These are phyloP conservation scores for Ormyrus nitidulus DNA, from an alignment of 2,888 invertebrate species.

Conservation along the genomic window DNA sequence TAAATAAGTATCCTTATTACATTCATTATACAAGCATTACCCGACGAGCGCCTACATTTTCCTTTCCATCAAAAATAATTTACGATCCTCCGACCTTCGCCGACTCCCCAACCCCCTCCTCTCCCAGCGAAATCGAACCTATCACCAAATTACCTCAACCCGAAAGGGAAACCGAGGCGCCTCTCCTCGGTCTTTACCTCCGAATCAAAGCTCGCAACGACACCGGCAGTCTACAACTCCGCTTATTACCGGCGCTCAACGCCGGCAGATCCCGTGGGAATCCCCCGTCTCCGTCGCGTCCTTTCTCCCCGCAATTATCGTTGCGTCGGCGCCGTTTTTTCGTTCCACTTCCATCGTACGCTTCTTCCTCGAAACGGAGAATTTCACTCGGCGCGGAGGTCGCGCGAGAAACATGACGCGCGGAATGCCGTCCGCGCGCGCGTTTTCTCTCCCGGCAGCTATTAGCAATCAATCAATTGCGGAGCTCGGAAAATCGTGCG, in stretches of 20 bases:
- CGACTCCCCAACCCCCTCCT: too few species aligned
- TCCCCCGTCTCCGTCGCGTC: constrained; percentile 42
- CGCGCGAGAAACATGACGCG: constrained; percentile 11
- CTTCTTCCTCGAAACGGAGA: constrained; percentile 40
- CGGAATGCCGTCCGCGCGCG: background rate
- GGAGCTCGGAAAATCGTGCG: background rate
- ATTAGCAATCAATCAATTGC: constrained; percentile 43
- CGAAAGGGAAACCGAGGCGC: too few species aligned
- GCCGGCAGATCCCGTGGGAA: constrained; percentile 57
- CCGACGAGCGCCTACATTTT: too few species aligned
- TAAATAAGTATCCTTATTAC: too few species aligned
- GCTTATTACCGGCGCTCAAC: background rate
- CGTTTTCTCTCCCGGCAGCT: constrained; percentile 27
- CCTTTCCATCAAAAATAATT: too few species aligned
- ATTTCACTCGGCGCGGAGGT: constrained; percentile 53
- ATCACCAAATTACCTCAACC: too few species aligned
- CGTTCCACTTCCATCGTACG: constrained; percentile 33
- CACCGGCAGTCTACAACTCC: background rate
- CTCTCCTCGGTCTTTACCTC: too few species aligned
- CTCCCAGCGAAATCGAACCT: too few species aligned
- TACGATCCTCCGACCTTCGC: too few species aligned
- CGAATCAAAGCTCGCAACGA: too few species aligned
- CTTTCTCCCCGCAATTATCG: constrained; percentile 60
- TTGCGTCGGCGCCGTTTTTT: constrained; percentile 32
- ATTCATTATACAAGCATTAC: too few species aligned